Percentiles rank a stretch among this genome's conserved stretches.
Evolutionary conservation across 2,113 vertebrate genomes (phyloP).

Genomic region (Dolichotis patagonum): DNA sequence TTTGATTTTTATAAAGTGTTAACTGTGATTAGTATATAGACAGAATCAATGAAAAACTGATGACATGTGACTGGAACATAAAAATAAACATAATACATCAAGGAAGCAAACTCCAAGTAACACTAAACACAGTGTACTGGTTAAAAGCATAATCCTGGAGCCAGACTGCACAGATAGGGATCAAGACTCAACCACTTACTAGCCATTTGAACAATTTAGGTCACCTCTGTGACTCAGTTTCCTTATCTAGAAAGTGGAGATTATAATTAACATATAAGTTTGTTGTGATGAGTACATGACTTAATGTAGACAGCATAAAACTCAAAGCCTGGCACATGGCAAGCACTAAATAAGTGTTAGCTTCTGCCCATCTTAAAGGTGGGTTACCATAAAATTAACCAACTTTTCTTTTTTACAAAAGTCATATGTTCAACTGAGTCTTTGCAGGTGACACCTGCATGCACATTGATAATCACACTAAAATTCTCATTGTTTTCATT

Average conservation of each 20-base stretch:
- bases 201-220: neutral
- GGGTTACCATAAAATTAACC: neutral
- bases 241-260: neutral
- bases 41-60: neutral
- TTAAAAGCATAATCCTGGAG: neutral
- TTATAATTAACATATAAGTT: neutral
- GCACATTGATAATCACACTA: neutral
- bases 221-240: neutral
- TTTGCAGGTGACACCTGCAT: neutral
- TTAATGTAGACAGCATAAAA: neutral
- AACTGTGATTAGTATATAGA: neutral
- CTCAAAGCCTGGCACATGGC: neutral
- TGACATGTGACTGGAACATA: neutral
- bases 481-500: neutral
- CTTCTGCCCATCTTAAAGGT: neutral
- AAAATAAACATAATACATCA: neutral
- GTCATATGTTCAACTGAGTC: neutral
- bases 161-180: neutral
- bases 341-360: neutral
- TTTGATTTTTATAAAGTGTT: neutral
- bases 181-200: neutral
- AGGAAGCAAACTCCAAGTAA: slow-evolving; percentile 17
- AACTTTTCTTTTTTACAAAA: neutral
- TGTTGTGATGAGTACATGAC: neutral
- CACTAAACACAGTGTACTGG: neutral